Conservation (phyloP, 2,888 invertebrate genomes). For the Xanthorhoe spadicearia region DNA sequence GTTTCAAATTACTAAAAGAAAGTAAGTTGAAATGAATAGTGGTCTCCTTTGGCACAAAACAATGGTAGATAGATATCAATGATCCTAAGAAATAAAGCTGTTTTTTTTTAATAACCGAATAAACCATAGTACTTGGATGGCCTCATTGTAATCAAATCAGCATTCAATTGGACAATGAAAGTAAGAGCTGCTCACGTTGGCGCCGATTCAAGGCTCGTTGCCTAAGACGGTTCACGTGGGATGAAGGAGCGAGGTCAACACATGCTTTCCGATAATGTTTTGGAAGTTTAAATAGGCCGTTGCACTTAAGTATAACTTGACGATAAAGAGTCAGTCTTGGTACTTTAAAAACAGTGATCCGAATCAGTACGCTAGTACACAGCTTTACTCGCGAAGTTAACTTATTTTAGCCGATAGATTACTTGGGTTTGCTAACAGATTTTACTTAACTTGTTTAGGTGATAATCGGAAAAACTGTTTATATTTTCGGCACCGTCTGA, state of each 20-base stretch:
- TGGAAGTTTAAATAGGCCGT: constrained; percentile 15
- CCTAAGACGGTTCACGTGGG: constrained; percentile 72
- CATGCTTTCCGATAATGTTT: constrained; percentile 38
- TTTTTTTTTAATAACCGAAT: constrained; percentile 32
- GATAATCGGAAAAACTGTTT: too few species aligned
- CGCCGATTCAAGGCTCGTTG: constrained; percentile 73
- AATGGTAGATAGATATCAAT: too few species aligned
- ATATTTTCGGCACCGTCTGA: too few species aligned
- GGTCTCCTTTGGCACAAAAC: too few species aligned
- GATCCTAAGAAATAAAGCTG: neutral
- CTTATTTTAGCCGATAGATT: too few species aligned
- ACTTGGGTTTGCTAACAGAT: too few species aligned
- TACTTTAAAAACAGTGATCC: too few species aligned
- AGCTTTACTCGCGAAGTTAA: too few species aligned
- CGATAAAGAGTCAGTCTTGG: neutral
- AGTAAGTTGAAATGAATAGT: too few species aligned
- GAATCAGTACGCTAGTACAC: too few species aligned
- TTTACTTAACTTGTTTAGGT: too few species aligned
- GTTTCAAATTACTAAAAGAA: neutral
- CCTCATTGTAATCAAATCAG: constrained; percentile 68
- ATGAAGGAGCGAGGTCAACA: constrained; percentile 62
- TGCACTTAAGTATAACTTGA: constrained; percentile 8
- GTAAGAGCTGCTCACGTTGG: constrained; percentile 71
- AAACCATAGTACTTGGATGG: constrained; percentile 42
- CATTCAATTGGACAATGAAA: constrained; percentile 74